Percentiles rank a stretch among this genome's conserved stretches.
Conservation (phyloP, 2,797 vertebrate genomes). For the Pyrocephalus nanus region DNA sequence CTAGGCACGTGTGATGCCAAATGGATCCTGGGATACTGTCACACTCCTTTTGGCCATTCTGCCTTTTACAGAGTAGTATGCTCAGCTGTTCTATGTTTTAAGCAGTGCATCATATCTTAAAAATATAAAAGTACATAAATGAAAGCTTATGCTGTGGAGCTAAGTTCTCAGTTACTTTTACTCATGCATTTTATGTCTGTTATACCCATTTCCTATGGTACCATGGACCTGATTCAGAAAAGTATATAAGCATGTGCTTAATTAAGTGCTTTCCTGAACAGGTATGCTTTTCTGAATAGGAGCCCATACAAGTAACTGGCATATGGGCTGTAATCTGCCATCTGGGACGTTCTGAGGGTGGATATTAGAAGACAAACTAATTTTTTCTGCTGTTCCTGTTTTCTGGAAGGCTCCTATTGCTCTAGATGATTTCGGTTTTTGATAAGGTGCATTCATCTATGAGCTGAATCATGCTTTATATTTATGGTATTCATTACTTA, state of each 20-base stretch:
- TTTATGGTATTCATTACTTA: neutral
- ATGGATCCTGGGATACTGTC: neutral
- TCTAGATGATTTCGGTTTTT: neutral
- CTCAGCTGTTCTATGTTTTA: neutral
- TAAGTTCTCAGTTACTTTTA: neutral
- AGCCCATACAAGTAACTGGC: conserved; percentile 9
- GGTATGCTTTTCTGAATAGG: conserved; percentile 36
- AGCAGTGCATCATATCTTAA: neutral
- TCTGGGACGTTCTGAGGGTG: neutral
- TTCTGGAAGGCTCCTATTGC: neutral
- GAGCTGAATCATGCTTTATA: neutral
- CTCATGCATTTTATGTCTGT: conserved; percentile 30
- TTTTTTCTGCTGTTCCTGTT: neutral
- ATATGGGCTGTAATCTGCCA: conserved; percentile 38
- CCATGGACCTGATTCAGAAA: conserved; percentile 47
- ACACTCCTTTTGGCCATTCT: accelerated
- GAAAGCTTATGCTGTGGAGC: neutral
- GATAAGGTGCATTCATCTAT: neutral
- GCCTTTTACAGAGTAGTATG: neutral
- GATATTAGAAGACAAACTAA: neutral
- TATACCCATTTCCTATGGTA: conserved; percentile 57
- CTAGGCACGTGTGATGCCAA: neutral
- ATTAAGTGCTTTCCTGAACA: conserved; percentile 54
- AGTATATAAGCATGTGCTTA: conserved; percentile 39
- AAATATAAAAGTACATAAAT: neutral